Evolutionary conservation across 2,888 invertebrate species (phyloP).

Genomic region (Sarcophaga caerulescens): DNA sequence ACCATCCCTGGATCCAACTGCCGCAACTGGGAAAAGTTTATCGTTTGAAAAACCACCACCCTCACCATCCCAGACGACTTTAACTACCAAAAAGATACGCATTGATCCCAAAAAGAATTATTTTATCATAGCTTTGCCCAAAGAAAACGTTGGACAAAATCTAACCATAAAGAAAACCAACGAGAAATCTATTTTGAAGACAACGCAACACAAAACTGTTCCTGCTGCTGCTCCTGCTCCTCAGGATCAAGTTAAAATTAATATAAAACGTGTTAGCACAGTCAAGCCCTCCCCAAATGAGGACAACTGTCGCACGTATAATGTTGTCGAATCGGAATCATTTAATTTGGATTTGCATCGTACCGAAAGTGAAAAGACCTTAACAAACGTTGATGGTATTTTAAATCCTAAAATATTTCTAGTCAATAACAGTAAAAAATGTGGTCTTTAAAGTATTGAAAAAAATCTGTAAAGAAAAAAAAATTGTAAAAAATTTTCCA

Average conservation of each 20-base stretch:
- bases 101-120: conserved; percentile 37
- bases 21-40: no score
- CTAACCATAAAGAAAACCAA: no score
- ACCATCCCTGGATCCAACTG: no score
- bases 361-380: not conserved
- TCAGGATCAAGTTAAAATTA: not conserved
- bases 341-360: not conserved
- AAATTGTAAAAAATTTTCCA: not conserved
- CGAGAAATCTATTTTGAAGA: no score
- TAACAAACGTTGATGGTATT: not conserved
- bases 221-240: no score
- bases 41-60: no score
- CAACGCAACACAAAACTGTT: no score
- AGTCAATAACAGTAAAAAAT: not conserved
- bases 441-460: not conserved
- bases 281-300: not conserved
- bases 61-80: no score
- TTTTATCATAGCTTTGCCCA: conserved; percentile 23
- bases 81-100: not conserved
- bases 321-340: not conserved
- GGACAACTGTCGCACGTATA: no score
- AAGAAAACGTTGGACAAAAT: not conserved
- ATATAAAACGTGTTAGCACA: not conserved
- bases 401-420: conserved; percentile 11
- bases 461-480: not conserved